Conservation (phyloP, 2,888 invertebrate species). For the Agrotis exclamationis region DNA sequence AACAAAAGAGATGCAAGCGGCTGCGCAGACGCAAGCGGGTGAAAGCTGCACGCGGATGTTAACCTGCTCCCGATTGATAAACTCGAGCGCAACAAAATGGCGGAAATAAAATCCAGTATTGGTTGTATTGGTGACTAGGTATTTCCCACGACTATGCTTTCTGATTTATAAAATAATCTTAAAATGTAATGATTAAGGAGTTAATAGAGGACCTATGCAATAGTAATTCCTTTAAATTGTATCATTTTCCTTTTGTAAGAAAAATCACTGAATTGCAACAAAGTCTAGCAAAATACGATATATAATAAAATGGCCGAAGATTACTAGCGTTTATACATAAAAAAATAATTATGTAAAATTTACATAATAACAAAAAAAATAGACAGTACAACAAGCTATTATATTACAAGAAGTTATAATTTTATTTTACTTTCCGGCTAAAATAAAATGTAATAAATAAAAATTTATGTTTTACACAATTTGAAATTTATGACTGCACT, state of each 20-base stretch:
- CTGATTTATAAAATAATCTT: neutral
- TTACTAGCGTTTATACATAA: neutral
- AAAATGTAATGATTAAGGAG: neutral
- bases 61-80: conserved; percentile 75
- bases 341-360: neutral
- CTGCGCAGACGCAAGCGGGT: conserved; percentile 55
- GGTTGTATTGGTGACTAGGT: conserved; percentile 39
- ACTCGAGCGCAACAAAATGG: conserved; percentile 68
- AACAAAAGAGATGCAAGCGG: conserved; percentile 62
- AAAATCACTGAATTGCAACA: neutral
- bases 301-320: neutral
- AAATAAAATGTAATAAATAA: conserved; percentile 7
- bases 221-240: neutral
- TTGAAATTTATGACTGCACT: conserved; percentile 36
- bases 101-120: conserved; percentile 70
- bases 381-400: neutral
- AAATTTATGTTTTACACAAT: conserved; percentile 31
- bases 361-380: neutral
- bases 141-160: conserved; percentile 1
- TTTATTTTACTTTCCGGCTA: conserved; percentile 7
- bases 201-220: neutral
- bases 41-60: conserved; percentile 78
- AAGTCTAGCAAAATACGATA: neutral
- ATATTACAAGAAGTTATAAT: too few species aligned
- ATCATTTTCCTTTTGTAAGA: neutral